Percentiles rank a stretch among this genome's conserved stretches.
Evolutionary conservation across 2,113 vertebrate species (phyloP).

Genomic region (Panthera leo): DNA sequence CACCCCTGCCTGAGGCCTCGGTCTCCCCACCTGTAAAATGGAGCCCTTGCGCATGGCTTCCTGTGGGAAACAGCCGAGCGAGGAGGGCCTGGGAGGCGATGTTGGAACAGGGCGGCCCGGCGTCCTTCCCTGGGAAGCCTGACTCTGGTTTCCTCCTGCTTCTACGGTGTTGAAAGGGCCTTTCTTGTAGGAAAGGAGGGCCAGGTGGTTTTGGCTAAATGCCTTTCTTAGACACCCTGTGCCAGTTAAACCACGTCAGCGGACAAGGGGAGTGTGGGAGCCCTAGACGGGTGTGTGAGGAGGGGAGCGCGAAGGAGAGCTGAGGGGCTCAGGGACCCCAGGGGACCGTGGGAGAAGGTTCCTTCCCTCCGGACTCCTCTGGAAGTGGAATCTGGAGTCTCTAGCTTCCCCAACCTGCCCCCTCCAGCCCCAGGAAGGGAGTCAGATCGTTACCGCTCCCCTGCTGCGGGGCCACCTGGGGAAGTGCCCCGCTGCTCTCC

Average conservation of each 20-base stretch:
- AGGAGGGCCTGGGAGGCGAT: background rate
- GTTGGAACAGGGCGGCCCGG: too few relatives aligned
- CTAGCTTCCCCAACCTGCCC: background rate
- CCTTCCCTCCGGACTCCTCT: background rate
- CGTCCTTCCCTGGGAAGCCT: background rate
- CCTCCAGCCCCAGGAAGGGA: background rate
- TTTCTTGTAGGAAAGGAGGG: too few relatives aligned
- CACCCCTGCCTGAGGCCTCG: fast-evolving
- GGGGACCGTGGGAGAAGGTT: too few relatives aligned
- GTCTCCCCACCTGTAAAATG: background rate
- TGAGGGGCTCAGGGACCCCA: background rate
- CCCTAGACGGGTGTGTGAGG: background rate
- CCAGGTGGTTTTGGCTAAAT: too few relatives aligned
- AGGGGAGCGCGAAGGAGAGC: background rate
- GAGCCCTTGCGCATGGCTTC: background rate
- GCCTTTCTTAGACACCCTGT: background rate
- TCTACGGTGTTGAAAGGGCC: fast-evolving
- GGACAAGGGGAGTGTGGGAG: too few relatives aligned
- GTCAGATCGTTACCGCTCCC: background rate
- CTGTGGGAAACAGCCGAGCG: background rate
- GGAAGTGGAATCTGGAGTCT: background rate
- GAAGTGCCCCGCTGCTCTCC: background rate
- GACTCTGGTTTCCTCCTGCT: background rate
- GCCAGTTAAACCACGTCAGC: fast-evolving
- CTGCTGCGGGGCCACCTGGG: fast-evolving